Evolutionary conservation across 2,888 invertebrate genomes (phyloP), one percentile per base, ranked within the genome.

Genomic region (Leptinotarsa tumamoca): DNA sequence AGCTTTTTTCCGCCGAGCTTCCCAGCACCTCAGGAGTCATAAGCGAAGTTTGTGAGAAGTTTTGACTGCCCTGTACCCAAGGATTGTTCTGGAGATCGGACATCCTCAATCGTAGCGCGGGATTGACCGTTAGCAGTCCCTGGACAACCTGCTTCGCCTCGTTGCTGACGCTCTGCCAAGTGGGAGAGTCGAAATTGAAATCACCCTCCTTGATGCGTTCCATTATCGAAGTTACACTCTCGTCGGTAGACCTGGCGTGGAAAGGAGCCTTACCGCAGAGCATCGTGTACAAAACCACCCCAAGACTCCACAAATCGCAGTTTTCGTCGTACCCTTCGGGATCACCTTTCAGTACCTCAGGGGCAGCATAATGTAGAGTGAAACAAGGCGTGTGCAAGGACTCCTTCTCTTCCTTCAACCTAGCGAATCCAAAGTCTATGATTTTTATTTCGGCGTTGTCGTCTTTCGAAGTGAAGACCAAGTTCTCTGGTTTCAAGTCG

Each of bases 301-400:
- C 99, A 0, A 99, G 90, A 82, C 97, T 96, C 97, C 98, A 99
- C 76, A 98, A 90, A 90, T 99, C 99, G 90, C 98, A 98, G 85
- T 95, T 94, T 87, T 97, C 95, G 80, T 96, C 96, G 89, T 98
- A 98, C 50, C 95, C 94, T 80, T 92, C 92, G 0, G 87, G 85
- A 80, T 88, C 87, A 27, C 92, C 90, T 1, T 89, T 89, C 66
- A 99, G 90, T 15, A 98, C 96, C 87, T 99, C 98, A 0, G 98
- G 98, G 0, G 98, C 98, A 0, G 98, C 98, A 89, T 98, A 99
- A 83, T 95, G 95, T 67, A 97, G 88, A 73, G 98, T 98, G 87
- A 96, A 99, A 87, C 98, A 98, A 0, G 98, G 98, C 0, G 97
- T 97, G 89, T 91, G 92, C 84, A 93, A 87, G 1, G 90, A 88